Percentiles rank a stretch among this genome's conserved stretches.
phyloP scores from a whole-genome alignment of 2,113 vertebrate species.

The Narcine bancroftii region DNA sequence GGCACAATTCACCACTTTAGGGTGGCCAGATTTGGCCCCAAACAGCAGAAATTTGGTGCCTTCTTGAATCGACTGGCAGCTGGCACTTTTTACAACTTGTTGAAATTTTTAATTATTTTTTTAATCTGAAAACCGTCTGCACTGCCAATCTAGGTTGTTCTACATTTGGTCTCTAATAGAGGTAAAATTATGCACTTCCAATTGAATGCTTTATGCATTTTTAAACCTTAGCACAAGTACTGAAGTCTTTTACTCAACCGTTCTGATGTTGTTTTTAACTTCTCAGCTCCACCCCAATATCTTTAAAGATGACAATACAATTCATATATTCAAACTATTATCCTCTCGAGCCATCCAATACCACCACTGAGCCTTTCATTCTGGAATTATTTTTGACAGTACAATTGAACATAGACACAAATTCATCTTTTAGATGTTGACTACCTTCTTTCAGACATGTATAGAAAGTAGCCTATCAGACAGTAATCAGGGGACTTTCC shows the following conservation, averaged over 20 bases:
- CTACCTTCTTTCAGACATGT: background rate
- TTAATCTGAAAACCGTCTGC: too few species aligned
- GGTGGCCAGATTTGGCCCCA: too few species aligned
- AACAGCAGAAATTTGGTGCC: too few species aligned
- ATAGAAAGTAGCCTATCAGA: background rate
- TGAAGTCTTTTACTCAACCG: background rate
- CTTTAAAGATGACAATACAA: background rate
- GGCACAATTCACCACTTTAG: too few species aligned
- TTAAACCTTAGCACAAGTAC: background rate
- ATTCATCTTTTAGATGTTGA: background rate
- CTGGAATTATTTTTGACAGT: background rate
- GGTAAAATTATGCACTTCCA: background rate
- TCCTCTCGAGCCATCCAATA: background rate
- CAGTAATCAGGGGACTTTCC: background rate
- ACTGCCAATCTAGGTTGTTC: too few species aligned
- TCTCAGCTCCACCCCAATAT: background rate
- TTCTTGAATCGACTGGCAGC: too few species aligned
- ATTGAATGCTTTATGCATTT: background rate
- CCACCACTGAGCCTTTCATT: background rate
- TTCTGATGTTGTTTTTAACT: background rate
- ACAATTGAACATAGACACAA: background rate
- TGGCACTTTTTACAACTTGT: too few species aligned
- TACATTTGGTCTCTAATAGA: background rate
- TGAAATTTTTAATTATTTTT: too few species aligned
- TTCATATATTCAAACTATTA: background rate